A percentile compares a stretch with the other conserved stretches of the same genome.
phyloP scores from a whole-genome alignment of 1,140 invertebrate species.

The Lordiphosa clarofinis region DNA sequence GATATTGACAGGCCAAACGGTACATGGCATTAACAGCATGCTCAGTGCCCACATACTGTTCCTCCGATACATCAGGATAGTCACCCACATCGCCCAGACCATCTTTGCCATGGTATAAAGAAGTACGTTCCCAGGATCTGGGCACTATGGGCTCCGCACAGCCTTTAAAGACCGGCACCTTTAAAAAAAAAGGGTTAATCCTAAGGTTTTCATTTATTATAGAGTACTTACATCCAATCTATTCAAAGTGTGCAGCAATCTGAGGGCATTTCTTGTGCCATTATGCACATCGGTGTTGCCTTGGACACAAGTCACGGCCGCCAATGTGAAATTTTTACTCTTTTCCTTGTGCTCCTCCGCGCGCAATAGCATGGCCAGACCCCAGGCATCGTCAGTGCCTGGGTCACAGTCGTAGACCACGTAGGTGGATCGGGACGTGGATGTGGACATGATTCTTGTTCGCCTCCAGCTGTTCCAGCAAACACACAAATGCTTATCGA shows the following conservation, averaged over 20 bases:
- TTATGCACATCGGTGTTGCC: slow-evolving; percentile 82
- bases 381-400: slow-evolving; percentile 84
- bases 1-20: slow-evolving; percentile 74
- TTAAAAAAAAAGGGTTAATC: neutral
- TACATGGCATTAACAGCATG: slow-evolving; percentile 79
- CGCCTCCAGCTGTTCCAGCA: too few species aligned
- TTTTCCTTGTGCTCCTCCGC: slow-evolving; percentile 74
- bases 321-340: slow-evolving; percentile 79
- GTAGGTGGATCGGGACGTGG: neutral
- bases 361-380: slow-evolving; percentile 82
- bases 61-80: slow-evolving; percentile 16
- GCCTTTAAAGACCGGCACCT: slow-evolving; percentile 85
- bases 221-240: slow-evolving; percentile 81
- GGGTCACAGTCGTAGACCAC: slow-evolving; percentile 84
- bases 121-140: slow-evolving; percentile 5
- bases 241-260: slow-evolving; percentile 81
- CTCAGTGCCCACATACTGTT: slow-evolving; percentile 20
- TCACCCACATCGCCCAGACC: slow-evolving; percentile 83
- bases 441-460: too few species aligned
- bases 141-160: slow-evolving; percentile 73
- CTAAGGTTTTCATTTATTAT: neutral
- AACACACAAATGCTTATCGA: too few species aligned
- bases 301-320: slow-evolving; percentile 84
- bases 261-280: slow-evolving; percentile 82
- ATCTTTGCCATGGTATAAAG: slow-evolving; percentile 81